Evolutionary conservation across 2,113 vertebrate species (phyloP).

Genomic region (Chlorocebus sabaeus): DNA sequence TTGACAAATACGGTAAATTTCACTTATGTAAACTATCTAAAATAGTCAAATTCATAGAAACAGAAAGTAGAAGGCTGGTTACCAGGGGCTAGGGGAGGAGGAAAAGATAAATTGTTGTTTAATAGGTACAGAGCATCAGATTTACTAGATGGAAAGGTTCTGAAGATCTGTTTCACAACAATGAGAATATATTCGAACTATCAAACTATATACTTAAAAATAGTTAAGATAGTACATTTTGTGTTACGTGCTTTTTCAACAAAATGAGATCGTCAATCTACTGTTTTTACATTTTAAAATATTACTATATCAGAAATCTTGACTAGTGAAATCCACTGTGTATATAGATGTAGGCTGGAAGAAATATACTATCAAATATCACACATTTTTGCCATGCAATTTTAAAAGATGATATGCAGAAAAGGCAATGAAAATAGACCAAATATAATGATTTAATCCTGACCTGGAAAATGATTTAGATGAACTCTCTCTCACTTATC

Average conservation of each 20-base stretch:
- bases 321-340: not conserved
- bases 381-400: not conserved
- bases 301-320: not conserved
- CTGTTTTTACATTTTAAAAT: not conserved
- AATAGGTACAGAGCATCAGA: not conserved
- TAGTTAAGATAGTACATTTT: not conserved
- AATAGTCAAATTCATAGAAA: not conserved
- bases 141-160: not conserved
- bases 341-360: not conserved
- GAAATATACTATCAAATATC: not conserved
- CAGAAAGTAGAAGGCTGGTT: not conserved
- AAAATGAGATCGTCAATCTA: not conserved
- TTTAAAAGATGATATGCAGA: not conserved
- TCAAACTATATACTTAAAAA: not conserved
- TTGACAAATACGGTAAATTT: not conserved
- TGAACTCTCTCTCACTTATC: not conserved
- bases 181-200: not conserved
- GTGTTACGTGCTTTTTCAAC: not conserved
- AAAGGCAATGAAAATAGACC: not conserved
- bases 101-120: not conserved
- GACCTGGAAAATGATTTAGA: not conserved
- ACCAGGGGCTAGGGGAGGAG: accelerated
- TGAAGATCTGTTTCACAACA: not conserved
- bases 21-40: not conserved
- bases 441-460: not conserved